phyloP scores from a whole-genome alignment of 2,797 vertebrate species.

The Sebastes reedi region DNA sequence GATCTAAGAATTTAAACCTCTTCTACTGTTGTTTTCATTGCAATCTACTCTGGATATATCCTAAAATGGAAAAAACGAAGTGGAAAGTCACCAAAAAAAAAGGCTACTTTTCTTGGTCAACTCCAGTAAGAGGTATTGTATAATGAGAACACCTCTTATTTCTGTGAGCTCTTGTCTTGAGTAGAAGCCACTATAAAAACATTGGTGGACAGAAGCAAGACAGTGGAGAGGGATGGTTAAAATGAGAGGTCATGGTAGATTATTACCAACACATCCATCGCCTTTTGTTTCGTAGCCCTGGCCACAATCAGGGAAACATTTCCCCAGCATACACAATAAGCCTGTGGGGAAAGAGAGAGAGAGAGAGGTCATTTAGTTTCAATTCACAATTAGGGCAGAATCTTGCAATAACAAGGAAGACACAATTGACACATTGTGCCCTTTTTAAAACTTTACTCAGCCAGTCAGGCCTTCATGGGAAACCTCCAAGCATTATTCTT shows the following conservation, averaged over 20 bases:
- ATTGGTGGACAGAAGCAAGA: background rate
- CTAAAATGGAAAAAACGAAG: constrained; percentile 19
- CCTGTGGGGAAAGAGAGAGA: constrained; percentile 49
- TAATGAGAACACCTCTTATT: background rate
- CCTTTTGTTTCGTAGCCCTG: rapidly evolving
- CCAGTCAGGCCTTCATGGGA: background rate
- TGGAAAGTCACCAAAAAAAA: background rate
- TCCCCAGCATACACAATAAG: constrained; percentile 10
- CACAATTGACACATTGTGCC: background rate
- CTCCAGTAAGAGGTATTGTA: background rate
- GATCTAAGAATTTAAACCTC: constrained; percentile 1
- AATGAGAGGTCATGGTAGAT: background rate
- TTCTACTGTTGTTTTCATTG: constrained; percentile 20
- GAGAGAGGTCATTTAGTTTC: background rate
- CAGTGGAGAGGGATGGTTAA: background rate
- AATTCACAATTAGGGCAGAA: background rate
- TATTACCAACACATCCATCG: background rate
- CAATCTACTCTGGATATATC: background rate
- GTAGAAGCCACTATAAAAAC: background rate
- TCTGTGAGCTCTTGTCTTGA: background rate
- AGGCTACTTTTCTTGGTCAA: background rate
- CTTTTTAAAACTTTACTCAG: background rate
- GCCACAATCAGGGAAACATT: rapidly evolving
- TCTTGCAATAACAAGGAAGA: background rate
- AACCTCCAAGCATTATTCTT: background rate